Evolutionary conservation across 2,113 vertebrate genomes (phyloP).

Genomic region (Polypterus bichir): DNA sequence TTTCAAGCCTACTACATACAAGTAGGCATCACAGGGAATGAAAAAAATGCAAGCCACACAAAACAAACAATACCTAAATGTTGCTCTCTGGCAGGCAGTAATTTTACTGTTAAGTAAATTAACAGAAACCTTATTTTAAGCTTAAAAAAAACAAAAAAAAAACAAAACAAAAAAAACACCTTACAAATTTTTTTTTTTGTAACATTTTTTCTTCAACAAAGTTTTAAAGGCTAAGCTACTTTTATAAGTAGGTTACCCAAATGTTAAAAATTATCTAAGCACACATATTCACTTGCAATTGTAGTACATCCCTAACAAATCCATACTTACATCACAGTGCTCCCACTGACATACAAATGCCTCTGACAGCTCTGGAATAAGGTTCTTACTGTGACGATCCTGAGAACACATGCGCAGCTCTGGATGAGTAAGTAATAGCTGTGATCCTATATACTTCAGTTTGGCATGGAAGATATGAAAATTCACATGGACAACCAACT

Average conservation of each 20-base stretch:
- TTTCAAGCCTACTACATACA: too few species aligned
- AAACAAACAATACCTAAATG: not conserved
- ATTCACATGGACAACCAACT: conserved; percentile 37
- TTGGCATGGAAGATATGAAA: conserved; percentile 56
- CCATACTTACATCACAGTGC: conserved; percentile 46
- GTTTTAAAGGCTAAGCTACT: conserved; percentile 13
- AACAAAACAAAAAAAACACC: not conserved
- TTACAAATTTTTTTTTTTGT: conserved; percentile 8
- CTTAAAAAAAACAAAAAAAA: conserved; percentile 1
- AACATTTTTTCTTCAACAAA: conserved; percentile 12
- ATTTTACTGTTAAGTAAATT: conserved; percentile 20
- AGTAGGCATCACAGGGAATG: not conserved
- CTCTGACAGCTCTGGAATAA: conserved; percentile 38
- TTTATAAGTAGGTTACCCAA: conserved; percentile 1
- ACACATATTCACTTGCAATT: too few species aligned
- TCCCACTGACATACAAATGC: conserved; percentile 52
- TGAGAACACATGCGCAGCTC: conserved; percentile 42
- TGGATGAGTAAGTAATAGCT: conserved; percentile 31
- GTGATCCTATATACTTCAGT: conserved; percentile 41
- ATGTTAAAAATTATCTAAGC: too few species aligned
- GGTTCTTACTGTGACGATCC: conserved; percentile 42
- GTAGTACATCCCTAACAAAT: not conserved
- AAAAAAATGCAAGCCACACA: not conserved
- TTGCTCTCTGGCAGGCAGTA: not conserved
- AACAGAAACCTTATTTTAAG: conserved; percentile 7